These are phyloP conservation scores for Heliopora coerulea DNA, from an alignment of 92 coral and sea anemone species.

Conservation along the genomic window DNA sequence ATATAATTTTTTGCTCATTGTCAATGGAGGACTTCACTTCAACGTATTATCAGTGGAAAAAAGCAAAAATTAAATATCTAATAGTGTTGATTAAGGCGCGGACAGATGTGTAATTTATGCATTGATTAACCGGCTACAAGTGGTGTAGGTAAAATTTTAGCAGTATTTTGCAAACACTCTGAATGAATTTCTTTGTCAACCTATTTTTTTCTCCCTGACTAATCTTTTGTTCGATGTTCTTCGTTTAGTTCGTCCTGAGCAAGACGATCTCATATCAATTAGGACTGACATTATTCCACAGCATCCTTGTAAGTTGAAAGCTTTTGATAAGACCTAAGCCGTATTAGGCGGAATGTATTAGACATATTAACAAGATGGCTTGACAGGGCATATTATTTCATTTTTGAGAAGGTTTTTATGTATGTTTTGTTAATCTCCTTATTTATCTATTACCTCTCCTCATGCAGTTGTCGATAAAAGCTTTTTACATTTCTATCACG, in stretches of 20 bases:
- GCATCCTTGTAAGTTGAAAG: conserved; percentile 59
- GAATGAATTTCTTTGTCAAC: no score
- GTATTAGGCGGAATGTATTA: no score
- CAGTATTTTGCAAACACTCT: no score
- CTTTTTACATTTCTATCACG: conserved; percentile 78
- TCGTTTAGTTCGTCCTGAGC: conserved; percentile 50
- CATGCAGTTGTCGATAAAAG: conserved; percentile 72
- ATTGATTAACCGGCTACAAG: no score
- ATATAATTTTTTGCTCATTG: no score
- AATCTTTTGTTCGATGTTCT: background rate
- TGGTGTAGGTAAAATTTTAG: no score
- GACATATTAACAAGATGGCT: no score
- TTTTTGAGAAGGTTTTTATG: background rate
- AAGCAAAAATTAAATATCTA: no score
- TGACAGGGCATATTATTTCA: background rate
- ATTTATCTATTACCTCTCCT: background rate
- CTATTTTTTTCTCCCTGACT: conserved; percentile 4
- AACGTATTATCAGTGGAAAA: no score
- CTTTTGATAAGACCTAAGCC: background rate
- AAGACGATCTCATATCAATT: conserved; percentile 54
- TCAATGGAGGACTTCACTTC: no score
- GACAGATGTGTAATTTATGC: no score
- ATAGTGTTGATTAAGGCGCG: no score
- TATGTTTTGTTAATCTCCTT: background rate
- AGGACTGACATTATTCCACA: conserved; percentile 64